Base-by-base conservation (phyloP, 2,888 invertebrate genomes). In the Luperina nickerlii region DNA sequence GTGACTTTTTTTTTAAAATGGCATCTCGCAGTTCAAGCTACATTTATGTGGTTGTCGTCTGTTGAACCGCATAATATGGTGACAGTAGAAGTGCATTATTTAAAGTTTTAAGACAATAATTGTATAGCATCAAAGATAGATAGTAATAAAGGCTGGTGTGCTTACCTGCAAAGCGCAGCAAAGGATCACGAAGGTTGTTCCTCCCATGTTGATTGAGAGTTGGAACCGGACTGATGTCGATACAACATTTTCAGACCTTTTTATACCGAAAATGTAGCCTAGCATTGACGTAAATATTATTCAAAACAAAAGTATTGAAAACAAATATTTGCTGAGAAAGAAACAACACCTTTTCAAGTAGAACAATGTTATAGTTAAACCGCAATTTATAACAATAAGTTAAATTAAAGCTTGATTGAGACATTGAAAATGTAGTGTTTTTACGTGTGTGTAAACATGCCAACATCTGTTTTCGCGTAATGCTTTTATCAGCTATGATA, bases 101-200 rank as follows among this genome's bases (percentile, higher is more conserved):
- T 13, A 32, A 8, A 70, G 18, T 20, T 24, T 27, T 6, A 38
- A 42, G 5, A 63, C n/a, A 72, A n/a, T n/a, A 24, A n/a, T 63
- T 27, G 6, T 8, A 48, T 24, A 38, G 27, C 38, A 5, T 27
- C 4, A 15, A 54, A 76, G 5, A 32, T 13, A 38, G 8, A 57
- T 27, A 54, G 9, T 51, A 51, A 62, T 7, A 15, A 27, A 62
- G 1, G 13, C 11, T 72, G 48, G 11, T 54, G 8, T 63, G 62
- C 95, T 96, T 86, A 97, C 96, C 96, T 96, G 96, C 93, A 96
- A 88, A 89, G 92, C 94, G 91, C 95, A 96, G 95, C 94, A 94
- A 90, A 96, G 92, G 96, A 97, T 96, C 96, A 96, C 95, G 89
- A 96, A 92, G 95, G 96, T 90, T 91, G 93, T 90, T 78, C 90